Conservation (phyloP, 2,888 invertebrate species). For the Octonoba sinensis region DNA sequence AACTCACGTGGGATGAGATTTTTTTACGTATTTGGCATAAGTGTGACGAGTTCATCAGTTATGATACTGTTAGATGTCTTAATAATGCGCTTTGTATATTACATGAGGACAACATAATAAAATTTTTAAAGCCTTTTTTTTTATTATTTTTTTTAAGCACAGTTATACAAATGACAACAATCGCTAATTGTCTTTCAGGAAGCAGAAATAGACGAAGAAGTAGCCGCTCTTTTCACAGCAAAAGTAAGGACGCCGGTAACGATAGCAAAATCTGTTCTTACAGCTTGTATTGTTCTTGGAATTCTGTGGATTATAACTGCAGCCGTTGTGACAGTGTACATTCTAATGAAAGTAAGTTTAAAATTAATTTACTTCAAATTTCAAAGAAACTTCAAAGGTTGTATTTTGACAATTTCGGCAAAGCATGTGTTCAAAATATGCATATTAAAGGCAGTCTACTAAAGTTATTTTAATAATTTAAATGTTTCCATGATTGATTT, state of each 20-base stretch:
- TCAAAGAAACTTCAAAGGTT: not conserved
- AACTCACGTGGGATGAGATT: too few relatives aligned
- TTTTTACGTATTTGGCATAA: too few relatives aligned
- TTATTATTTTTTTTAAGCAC: not conserved
- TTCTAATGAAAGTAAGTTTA: conserved; percentile 50
- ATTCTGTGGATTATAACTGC: conserved; percentile 56
- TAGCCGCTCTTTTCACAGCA: conserved; percentile 33
- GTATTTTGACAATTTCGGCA: not conserved
- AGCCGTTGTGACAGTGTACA: conserved; percentile 47
- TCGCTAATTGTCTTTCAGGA: conserved; percentile 21
- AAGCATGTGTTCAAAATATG: not conserved
- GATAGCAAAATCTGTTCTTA: conserved; percentile 53
- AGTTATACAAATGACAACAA: not conserved
- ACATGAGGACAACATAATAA: too few relatives aligned
- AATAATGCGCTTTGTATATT: not conserved
- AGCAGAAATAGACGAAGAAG: conserved; percentile 31
- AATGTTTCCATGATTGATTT: too few relatives aligned
- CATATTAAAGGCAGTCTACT: not conserved
- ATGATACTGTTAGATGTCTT: too few relatives aligned
- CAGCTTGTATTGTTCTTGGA: conserved; percentile 55
- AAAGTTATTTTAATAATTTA: not conserved
- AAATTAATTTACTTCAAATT: not conserved
- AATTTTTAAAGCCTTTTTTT: not conserved
- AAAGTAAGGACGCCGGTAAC: conserved; percentile 52
- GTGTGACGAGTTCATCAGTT: too few relatives aligned